Conservation (phyloP, 1,140 invertebrate species). For the Lepeophtheirus salmonis region DNA sequence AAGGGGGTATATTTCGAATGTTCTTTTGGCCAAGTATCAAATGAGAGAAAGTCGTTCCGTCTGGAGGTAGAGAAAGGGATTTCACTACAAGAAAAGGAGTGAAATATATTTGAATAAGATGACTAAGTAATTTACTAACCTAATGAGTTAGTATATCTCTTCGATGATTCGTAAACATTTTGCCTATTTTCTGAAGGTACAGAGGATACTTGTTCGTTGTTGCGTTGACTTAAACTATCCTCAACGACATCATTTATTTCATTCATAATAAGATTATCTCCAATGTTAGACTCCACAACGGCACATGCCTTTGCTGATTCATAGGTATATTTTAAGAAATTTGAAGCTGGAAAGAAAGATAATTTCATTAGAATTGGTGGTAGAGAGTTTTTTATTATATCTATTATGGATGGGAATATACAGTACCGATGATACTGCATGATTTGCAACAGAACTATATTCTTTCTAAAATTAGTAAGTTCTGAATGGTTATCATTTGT, state of each 20-base stretch:
- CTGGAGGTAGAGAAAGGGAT: constrained; percentile 7
- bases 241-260: too few relatives aligned
- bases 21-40: constrained; percentile 3
- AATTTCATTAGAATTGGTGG: too few relatives aligned
- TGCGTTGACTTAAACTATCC: too few relatives aligned
- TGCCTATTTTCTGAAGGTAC: too few relatives aligned
- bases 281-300: constrained; percentile 4
- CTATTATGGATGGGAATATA: too few relatives aligned
- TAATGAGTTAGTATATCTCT: neutral
- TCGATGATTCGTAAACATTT: too few relatives aligned
- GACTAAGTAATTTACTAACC: neutral
- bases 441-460: too few relatives aligned
- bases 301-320: constrained; percentile 12
- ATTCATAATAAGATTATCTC: neutral
- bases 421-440: too few relatives aligned
- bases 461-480: too few relatives aligned
- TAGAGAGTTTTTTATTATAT: too few relatives aligned
- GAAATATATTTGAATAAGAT: neutral
- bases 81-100: neutral
- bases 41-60: constrained; percentile 12
- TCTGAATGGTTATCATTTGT: too few relatives aligned
- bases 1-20: constrained; percentile 4
- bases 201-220: too few relatives aligned
- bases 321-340: constrained; percentile 4
- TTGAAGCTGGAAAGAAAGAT: constrained; percentile 5